Evolutionary conservation across 37 sponge, comb jelly and placozoan species (phyloP).

Genomic region (Theonella swinhoei): DNA sequence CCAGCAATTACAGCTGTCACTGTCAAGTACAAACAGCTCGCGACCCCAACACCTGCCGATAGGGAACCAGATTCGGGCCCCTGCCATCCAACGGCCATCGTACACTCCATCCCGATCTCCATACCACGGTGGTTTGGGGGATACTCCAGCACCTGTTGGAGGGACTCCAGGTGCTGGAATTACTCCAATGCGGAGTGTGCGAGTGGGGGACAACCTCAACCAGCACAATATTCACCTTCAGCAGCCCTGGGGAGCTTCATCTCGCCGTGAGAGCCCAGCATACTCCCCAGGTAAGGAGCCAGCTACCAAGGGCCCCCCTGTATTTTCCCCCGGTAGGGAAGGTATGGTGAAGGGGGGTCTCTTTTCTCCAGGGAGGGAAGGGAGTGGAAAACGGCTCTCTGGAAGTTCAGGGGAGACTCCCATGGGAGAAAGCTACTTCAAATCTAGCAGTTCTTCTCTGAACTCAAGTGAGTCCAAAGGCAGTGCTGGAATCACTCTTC

Average conservation of each 20-base stretch:
- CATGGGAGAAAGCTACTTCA: background rate
- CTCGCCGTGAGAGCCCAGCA: background rate
- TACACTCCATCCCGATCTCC: background rate
- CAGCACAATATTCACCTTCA: conserved; percentile 17
- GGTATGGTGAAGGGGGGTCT: background rate
- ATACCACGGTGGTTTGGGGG: background rate
- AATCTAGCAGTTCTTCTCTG: background rate
- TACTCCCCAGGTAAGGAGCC: background rate
- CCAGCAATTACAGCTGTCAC: background rate
- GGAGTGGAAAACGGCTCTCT: background rate
- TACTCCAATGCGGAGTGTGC: background rate
- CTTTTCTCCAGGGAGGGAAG: background rate
- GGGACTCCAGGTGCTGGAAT: background rate
- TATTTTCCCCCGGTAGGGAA: no score
- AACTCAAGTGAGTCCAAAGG: background rate
- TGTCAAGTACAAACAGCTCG: background rate
- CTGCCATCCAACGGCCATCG: background rate
- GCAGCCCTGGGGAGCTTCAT: background rate
- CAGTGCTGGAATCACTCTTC: background rate
- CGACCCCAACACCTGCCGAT: conserved; percentile 8
- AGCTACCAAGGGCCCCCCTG: background rate
- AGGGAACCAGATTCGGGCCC: background rate
- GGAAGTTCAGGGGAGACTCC: background rate
- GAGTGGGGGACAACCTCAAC: background rate
- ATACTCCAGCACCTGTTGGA: background rate